Conservation (phyloP, 2,888 invertebrate species). For the Chrysomela aeneicollis region DNA sequence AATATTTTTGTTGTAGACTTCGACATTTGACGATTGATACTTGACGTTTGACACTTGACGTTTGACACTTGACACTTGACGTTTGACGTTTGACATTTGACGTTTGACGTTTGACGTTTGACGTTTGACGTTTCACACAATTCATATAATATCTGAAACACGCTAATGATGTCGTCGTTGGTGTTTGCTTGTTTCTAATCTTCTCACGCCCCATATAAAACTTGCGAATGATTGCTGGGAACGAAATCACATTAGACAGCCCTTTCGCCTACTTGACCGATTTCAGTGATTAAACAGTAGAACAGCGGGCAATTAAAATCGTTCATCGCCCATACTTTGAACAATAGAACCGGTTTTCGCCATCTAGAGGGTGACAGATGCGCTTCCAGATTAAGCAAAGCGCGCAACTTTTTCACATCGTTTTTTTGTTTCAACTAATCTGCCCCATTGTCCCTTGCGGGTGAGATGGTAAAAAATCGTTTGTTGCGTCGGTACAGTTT, state of each 20-base stretch:
- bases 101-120: too few species aligned
- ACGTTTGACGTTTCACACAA: too few species aligned
- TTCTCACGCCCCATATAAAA: background rate
- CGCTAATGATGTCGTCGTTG: too few species aligned
- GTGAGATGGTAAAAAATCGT: conserved; percentile 40
- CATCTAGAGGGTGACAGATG: conserved; percentile 13
- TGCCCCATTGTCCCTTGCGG: conserved; percentile 43
- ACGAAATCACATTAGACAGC: conserved; percentile 13
- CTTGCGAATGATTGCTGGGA: background rate
- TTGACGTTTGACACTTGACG: too few species aligned
- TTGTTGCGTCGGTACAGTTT: conserved; percentile 36
- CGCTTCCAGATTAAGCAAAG: conserved; percentile 47
- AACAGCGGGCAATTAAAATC: conserved; percentile 38
- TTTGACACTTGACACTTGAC: too few species aligned
- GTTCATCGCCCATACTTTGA: conserved; percentile 30
- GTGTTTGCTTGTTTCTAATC: too few species aligned
- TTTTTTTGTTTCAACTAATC: conserved; percentile 48
- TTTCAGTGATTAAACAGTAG: conserved; percentile 40
- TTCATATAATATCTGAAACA: too few species aligned
- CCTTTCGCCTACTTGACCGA: conserved; percentile 37
- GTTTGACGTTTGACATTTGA: too few species aligned
- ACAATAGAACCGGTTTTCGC: conserved; percentile 32
- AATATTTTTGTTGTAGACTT: too few species aligned
- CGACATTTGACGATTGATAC: too few species aligned
- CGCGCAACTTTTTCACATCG: conserved; percentile 49